These are phyloP conservation scores for Hyles euphorbiae DNA, from an alignment of 1,140 invertebrate genomes.

Conservation along the genomic window DNA sequence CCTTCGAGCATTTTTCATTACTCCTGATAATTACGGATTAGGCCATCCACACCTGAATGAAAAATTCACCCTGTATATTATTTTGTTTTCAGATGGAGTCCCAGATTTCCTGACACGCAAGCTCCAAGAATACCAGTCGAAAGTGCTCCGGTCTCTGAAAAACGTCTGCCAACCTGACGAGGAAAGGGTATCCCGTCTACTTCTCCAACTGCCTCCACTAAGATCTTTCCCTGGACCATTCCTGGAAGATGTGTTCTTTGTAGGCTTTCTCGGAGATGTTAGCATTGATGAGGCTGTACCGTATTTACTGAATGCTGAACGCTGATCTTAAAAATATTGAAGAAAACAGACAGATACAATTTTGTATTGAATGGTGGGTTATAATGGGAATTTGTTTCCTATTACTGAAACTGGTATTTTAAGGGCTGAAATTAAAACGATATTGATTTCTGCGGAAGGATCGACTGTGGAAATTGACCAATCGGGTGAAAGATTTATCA, in stretches of 20 bases:
- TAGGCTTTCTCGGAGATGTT: constrained; percentile 92
- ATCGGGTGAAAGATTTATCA: too few species aligned
- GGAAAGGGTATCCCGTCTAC: constrained; percentile 47
- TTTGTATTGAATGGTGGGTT: too few species aligned
- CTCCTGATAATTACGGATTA: too few species aligned
- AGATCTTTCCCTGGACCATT: constrained; percentile 85
- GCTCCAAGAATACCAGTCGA: constrained; percentile 42
- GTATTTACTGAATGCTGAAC: constrained; percentile 82
- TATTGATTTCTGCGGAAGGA: too few species aligned
- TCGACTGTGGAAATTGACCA: too few species aligned
- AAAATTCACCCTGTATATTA: neutral
- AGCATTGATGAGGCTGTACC: constrained; percentile 95
- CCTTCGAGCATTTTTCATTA: too few species aligned
- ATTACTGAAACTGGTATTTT: too few species aligned
- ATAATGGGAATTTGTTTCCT: too few species aligned
- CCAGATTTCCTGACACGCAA: constrained; percentile 50
- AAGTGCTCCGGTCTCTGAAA: constrained; percentile 43
- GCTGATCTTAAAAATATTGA: constrained; percentile 16
- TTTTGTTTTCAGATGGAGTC: constrained; percentile 37
- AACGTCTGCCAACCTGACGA: constrained; percentile 29
- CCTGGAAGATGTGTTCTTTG: constrained; percentile 95
- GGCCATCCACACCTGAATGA: too few species aligned
- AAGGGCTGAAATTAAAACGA: too few species aligned
- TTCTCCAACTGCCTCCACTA: constrained; percentile 86
- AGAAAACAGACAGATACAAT: too few species aligned